Evolutionary conservation across 2,888 invertebrate genomes (phyloP).

Genomic region (Lymantria monacha): DNA sequence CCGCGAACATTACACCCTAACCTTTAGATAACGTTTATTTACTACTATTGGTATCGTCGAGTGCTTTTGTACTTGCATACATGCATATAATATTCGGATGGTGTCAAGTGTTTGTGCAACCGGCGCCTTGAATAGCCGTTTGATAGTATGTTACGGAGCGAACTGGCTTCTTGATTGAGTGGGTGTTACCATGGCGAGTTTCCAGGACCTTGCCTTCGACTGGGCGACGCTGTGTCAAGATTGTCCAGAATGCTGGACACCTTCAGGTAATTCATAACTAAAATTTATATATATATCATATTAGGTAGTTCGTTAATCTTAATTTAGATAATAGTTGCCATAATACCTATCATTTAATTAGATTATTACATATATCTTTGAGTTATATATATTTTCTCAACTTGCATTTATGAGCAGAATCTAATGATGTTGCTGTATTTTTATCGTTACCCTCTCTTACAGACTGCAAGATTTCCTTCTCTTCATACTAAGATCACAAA

Average conservation of each 20-base stretch:
- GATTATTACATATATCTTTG: no score
- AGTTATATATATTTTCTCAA: no score
- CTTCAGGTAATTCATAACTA: conserved; percentile 74
- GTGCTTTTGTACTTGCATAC: conserved; percentile 18
- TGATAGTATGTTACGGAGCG: conserved; percentile 53
- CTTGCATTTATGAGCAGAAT: no score
- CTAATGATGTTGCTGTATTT: no score
- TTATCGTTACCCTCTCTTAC: no score
- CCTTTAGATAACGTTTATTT: conserved; percentile 40
- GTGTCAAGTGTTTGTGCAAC: conserved; percentile 61
- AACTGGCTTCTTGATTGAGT: conserved; percentile 46
- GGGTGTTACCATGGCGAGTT: conserved; percentile 82
- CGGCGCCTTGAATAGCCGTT: conserved; percentile 34
- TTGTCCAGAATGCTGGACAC: conserved; percentile 84
- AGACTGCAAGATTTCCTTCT: no score
- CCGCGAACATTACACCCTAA: conserved; percentile 43
- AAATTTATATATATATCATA: no score
- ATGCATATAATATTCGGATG: conserved; percentile 34
- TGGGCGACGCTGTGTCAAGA: conserved; percentile 85
- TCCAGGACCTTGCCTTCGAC: conserved; percentile 84
- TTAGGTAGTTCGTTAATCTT: neutral
- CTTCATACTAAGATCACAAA: no score
- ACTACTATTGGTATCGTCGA: conserved; percentile 21
- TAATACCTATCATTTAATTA: no score
- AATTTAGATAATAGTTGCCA: neutral